Evolutionary conservation across 2,797 vertebrate genomes (phyloP).

Genomic region (Crocodylus rhombifer): DNA sequence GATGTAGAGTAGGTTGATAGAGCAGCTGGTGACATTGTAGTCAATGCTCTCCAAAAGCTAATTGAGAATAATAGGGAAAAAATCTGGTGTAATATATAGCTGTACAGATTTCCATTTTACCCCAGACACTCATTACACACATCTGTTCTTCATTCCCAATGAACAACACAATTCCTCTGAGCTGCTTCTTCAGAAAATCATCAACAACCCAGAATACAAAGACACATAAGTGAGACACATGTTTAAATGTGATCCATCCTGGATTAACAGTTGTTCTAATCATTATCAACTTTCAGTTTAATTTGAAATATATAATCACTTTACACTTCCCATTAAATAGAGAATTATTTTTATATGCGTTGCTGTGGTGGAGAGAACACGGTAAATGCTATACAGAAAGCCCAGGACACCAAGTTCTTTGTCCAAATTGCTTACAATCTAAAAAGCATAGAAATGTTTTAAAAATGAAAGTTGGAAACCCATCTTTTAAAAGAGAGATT

Average conservation of each 20-base stretch:
- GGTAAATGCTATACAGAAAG: background rate
- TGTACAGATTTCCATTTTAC: constrained; percentile 67
- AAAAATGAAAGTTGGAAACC: background rate
- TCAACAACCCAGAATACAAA: constrained; percentile 27
- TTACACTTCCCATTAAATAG: background rate
- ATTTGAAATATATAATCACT: constrained; percentile 5
- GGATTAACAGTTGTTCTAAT: constrained; percentile 20
- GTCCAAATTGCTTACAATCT: background rate
- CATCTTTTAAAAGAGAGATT: background rate
- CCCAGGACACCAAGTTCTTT: background rate
- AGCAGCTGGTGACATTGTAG: constrained; percentile 74
- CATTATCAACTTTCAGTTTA: background rate
- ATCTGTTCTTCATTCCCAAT: constrained; percentile 71
- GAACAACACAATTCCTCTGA: constrained; percentile 53
- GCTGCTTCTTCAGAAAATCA: constrained; percentile 50
- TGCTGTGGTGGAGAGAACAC: background rate
- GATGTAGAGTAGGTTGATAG: constrained; percentile 50
- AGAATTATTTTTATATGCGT: background rate
- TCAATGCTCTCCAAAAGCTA: constrained; percentile 64
- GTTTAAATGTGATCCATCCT: constrained; percentile 31
- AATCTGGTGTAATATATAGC: constrained; percentile 52
- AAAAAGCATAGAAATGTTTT: background rate
- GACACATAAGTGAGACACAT: background rate
- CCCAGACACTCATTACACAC: constrained; percentile 58
- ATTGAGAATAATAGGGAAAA: constrained; percentile 65